Base-by-base conservation (phyloP, 2,888 invertebrate genomes). In the Drosophila meridiana region DNA sequence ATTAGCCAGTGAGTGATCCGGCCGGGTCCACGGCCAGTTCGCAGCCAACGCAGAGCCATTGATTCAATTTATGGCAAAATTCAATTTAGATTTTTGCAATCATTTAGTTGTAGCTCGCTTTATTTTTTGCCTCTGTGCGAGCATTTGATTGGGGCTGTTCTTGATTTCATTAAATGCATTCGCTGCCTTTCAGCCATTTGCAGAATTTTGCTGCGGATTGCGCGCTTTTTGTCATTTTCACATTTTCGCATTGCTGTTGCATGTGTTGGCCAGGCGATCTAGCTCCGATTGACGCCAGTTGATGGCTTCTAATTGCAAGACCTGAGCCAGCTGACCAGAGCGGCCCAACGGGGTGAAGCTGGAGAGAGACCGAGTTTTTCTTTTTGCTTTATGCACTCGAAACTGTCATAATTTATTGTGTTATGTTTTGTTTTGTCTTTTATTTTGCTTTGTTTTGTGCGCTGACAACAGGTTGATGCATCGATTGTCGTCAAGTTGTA, bases 61-160 rank as follows among this genome's bases (percentile, higher is more conserved):
- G 82, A 84, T 81, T 83, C 83, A 82, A 82, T 82, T 92, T 91
- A 92, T 91, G 91, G 90, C 82, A 76, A 86, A 86, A 85, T 87
- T 87, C 85, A 90, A 90, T 91, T 92, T 89, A 72, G 80, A 89
- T 83, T 90, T 90, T 86, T 89, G 78, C 68, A 80, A 86, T 89
- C 85, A 86, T 89, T 89, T 86, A 87, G 87, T 84, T 85, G 85
- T 87, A 75, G 71, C 56, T 52, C 32, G 30, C 69, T 64, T 73
- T 14, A 4, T 13, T 55, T 36, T n/a, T 34, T n/a, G 20, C 13
- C 26, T 75, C 56, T 52, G 69, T 50, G 65, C 57, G 55, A 66
- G 13, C 66, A 61, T 74, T 73, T 69, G 62, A 71, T 64, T 69
- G 73, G 69, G 40, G 55, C 68, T 69, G 65, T 69, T 73, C 65